Evolutionary conservation across 2,113 vertebrate genomes (phyloP).

Genomic region (Mesoclemmys tuberculata): DNA sequence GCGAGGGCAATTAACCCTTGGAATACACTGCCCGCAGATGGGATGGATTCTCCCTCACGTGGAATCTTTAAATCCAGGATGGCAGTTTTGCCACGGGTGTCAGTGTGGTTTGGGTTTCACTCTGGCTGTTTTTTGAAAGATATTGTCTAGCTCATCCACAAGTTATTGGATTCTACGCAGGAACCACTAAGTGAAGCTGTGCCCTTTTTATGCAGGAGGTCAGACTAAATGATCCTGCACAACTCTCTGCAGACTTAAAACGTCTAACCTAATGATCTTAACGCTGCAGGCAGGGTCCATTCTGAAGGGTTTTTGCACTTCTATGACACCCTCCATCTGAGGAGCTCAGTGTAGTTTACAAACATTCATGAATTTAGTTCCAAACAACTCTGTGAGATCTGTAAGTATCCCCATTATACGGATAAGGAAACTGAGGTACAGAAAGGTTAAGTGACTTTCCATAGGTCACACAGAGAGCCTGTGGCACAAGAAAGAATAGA

Average conservation of each 20-base stretch:
- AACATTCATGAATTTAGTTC: not conserved
- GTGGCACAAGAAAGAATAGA: not conserved
- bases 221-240: not conserved
- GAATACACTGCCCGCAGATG: conserved; percentile 18
- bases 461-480: not conserved
- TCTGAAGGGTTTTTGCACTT: not conserved
- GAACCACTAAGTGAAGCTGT: not conserved
- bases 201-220: not conserved
- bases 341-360: not conserved
- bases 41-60: not conserved
- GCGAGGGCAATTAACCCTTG: not conserved
- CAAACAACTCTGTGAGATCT: not conserved
- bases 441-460: not conserved
- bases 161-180: not conserved
- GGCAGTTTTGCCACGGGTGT: not conserved
- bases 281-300: too few species aligned
- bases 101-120: not conserved
- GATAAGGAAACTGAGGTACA: not conserved
- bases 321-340: not conserved
- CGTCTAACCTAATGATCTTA: not conserved
- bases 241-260: not conserved
- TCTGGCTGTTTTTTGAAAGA: not conserved
- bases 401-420: not conserved
- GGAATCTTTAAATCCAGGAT: not conserved
- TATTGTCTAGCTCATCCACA: not conserved